These are phyloP conservation scores for Nibea coibor DNA, from an alignment of 2,113 vertebrate genomes.

Conservation along the genomic window DNA sequence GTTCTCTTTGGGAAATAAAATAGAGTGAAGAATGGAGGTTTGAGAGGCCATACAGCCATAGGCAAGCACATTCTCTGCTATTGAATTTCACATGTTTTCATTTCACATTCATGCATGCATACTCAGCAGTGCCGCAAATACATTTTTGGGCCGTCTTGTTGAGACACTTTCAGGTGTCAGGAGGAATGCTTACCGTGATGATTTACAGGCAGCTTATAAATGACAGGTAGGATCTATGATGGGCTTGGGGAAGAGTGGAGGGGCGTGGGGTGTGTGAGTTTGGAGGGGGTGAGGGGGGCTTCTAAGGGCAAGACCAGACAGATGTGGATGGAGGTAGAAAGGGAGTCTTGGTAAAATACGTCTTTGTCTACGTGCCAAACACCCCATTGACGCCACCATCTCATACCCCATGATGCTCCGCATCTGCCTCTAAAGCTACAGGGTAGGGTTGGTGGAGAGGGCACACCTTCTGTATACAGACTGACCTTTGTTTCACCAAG, in stretches of 20 bases:
- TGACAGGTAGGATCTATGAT: constrained; percentile 52
- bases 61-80: constrained; percentile 45
- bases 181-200: constrained; percentile 48
- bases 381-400: not conserved
- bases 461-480: constrained; percentile 46
- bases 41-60: constrained; percentile 29
- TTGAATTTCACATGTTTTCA: constrained; percentile 60
- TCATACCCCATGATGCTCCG: constrained; percentile 5
- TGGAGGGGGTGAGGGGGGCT: constrained; percentile 1
- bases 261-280: not conserved
- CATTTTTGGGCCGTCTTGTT: constrained; percentile 54
- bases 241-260: constrained; percentile 23
- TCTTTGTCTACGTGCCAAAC: constrained; percentile 51
- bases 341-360: constrained; percentile 37
- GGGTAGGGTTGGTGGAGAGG: not conserved
- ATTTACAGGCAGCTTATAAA: constrained; percentile 57
- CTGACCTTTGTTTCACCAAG: constrained; percentile 56
- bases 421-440: not conserved
- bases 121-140: constrained; percentile 36
- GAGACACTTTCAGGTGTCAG: constrained; percentile 57
- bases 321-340: constrained; percentile 39
- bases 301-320: constrained; percentile 63
- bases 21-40: constrained; percentile 13
- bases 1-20: constrained; percentile 33
- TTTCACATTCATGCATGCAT: constrained; percentile 37